These are phyloP conservation scores for Rotaria magnacalcarata DNA, from an alignment of 2,888 invertebrate genomes.

Conservation along the genomic window DNA sequence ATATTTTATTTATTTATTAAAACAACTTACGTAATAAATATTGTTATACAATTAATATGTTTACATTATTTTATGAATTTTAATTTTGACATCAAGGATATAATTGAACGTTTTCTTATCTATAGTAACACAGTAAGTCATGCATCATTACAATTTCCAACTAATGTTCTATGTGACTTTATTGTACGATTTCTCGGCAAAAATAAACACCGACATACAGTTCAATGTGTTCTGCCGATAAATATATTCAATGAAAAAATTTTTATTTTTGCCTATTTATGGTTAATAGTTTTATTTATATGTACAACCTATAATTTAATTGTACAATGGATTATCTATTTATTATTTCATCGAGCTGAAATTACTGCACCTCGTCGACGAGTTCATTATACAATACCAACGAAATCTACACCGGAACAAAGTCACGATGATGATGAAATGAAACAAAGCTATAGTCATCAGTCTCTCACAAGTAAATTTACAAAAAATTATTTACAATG, in stretches of 20 bases:
- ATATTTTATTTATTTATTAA: slow-evolving; percentile 43
- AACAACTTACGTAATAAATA: slow-evolving; percentile 40
- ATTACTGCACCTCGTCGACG: background rate
- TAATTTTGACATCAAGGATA: slow-evolving; percentile 29
- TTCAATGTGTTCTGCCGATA: slow-evolving; percentile 46
- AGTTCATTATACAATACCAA: background rate
- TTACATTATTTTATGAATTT: slow-evolving; percentile 41
- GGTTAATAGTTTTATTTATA: slow-evolving; percentile 38
- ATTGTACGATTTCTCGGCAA: slow-evolving; percentile 43
- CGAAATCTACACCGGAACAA: background rate
- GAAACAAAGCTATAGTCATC: background rate
- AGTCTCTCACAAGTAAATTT: background rate
- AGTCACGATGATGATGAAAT: background rate
- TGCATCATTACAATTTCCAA: slow-evolving; percentile 41
- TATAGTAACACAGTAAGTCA: slow-evolving; percentile 21
- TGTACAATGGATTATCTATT: background rate
- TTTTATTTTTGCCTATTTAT: slow-evolving; percentile 45
- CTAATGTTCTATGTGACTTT: slow-evolving; percentile 44
- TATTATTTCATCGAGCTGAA: background rate
- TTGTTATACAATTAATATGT: slow-evolving; percentile 39
- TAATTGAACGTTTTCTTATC: background rate
- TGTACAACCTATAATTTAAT: slow-evolving; percentile 2
- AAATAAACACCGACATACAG: slow-evolving; percentile 42
- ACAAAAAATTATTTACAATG: background rate
- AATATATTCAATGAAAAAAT: slow-evolving; percentile 46